Base-by-base conservation (phyloP, 2,797 vertebrate species). In the Premnoplex brunnescens region DNA sequence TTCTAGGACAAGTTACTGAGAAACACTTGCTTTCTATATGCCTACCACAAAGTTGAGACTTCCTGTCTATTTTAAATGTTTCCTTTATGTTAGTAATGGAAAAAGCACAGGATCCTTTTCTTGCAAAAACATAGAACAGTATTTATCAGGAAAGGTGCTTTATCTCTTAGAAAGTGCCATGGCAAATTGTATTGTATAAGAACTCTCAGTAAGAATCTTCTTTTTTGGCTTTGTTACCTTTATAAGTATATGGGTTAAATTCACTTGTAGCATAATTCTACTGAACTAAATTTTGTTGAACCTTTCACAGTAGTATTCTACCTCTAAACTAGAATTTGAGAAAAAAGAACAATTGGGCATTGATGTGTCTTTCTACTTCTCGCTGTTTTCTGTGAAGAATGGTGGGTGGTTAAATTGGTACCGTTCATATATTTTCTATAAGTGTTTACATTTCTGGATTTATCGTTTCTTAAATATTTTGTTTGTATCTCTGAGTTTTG, bases 401-500 rank as follows among this genome's bases (percentile, higher is more conserved):
- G 79, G 79, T 93, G 80, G 72, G 69, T 94, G 51, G 71, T 93
- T 95, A 88, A 97, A 93, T 32, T 89, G 83, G 63, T 96, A 91
- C 91, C 54, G 78, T 92, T 83, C 64, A 2, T 86, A 14, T 95
- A 62, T 97, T 95, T 96, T 96, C 95, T 96, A 92, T 93, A 89
- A 93, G 91, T 87, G 86, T 79, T 97, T 96, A 88, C 56, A 95
- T 75, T 97, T 96, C 92, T 92, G 83, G 85, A 95, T 89, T 95
- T 62, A 75, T 94, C 92, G 77, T 95, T 97, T 93, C 90, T 95
- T 91, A 96, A 56, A 43, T 84, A 69, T 93, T 97, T 97, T 85
- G 82, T 97, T 97, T 97, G 94, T 97, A 97, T 80, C 86, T 88
- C 83, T 97, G 55, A 95, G 88, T 97, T 93, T 97, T 89, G 95